Percentiles rank a stretch among this genome's conserved stretches.
phyloP scores from a whole-genome alignment of 2,888 invertebrate species.

The Bursaphelenchus okinawaensis region DNA sequence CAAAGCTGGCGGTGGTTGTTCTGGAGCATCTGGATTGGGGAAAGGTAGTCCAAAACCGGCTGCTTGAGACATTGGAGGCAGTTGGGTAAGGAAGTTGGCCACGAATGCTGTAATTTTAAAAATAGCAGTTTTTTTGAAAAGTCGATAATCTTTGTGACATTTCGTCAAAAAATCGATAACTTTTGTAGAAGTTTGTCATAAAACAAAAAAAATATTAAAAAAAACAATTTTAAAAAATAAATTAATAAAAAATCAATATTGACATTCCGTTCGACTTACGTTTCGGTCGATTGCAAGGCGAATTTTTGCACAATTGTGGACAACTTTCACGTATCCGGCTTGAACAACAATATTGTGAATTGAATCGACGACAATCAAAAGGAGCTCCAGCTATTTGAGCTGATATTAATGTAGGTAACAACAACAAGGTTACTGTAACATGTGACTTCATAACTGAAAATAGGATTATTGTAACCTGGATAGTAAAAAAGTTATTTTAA shows the following conservation, averaged over 20 bases:
- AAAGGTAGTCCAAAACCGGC: neutral
- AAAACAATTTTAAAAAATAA: neutral
- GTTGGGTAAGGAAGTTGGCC: neutral
- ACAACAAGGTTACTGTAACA: neutral
- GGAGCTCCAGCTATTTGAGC: slow-evolving; percentile 1
- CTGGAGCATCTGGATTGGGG: neutral
- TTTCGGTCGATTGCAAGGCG: slow-evolving; percentile 10
- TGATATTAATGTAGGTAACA: neutral
- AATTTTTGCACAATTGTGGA: slow-evolving; percentile 19
- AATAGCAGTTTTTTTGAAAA: neutral
- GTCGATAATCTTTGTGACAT: too few relatives aligned
- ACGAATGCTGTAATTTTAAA: neutral
- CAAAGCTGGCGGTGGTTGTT: neutral
- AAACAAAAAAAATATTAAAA: neutral
- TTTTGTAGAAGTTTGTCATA: too few relatives aligned
- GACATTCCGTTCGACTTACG: neutral
- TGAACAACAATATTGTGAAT: slow-evolving; percentile 25
- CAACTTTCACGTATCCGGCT: slow-evolving; percentile 23
- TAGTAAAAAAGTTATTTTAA: too few relatives aligned
- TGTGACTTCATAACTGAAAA: too few relatives aligned
- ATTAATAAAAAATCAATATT: neutral
- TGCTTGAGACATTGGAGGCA: neutral
- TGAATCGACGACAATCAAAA: slow-evolving; percentile 28
- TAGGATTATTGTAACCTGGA: too few relatives aligned
- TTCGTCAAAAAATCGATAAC: too few relatives aligned